phyloP scores from a whole-genome alignment of 2,797 vertebrate genomes.

The Tokudaia muenninki region DNA sequence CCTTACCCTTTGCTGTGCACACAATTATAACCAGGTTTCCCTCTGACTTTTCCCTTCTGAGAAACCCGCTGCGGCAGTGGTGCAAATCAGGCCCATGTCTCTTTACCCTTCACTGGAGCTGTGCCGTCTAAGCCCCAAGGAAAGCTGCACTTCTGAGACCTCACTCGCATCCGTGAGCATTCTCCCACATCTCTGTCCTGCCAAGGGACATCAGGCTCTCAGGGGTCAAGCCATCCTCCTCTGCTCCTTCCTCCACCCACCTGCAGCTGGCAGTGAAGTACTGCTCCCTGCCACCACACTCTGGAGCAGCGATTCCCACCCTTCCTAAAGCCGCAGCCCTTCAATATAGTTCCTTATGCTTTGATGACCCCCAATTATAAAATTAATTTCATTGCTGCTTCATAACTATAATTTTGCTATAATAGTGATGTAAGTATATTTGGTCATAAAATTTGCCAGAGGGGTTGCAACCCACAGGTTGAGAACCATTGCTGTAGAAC shows the following conservation, averaged over 20 bases:
- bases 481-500: neutral
- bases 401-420: neutral
- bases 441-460: neutral
- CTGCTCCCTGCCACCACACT: neutral
- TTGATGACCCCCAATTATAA: neutral
- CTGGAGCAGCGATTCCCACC: neutral
- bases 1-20: neutral
- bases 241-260: neutral
- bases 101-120: neutral
- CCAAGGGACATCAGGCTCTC: neutral
- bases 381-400: too few species aligned
- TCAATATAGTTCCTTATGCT: neutral
- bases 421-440: neutral
- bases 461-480: neutral
- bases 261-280: neutral
- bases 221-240: neutral
- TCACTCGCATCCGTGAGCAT: rapidly evolving
- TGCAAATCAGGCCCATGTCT: neutral
- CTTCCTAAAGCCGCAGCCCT: neutral
- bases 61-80: neutral
- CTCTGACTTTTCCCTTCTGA: neutral
- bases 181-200: neutral
- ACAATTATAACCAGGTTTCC: neutral
- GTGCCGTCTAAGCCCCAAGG: neutral
- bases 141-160: neutral